phyloP scores from a whole-genome alignment of 2,113 vertebrate genomes.

The Lonchura striata region DNA sequence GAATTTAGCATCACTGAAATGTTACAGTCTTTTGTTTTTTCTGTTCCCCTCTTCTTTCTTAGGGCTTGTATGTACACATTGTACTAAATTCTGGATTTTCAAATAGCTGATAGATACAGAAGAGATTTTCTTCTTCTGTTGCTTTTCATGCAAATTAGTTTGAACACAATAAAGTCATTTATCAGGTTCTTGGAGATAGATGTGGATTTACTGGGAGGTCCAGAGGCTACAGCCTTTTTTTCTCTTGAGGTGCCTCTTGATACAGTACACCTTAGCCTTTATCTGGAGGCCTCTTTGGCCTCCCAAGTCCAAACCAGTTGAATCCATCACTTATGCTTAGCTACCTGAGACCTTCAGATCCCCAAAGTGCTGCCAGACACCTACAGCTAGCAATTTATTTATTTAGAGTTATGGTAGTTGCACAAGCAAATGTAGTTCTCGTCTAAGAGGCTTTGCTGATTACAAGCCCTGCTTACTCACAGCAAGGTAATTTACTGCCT shows the following conservation, averaged over 20 bases:
- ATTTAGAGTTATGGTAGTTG: background rate
- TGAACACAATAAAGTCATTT: background rate
- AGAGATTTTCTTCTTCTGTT: background rate
- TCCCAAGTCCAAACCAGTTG: background rate
- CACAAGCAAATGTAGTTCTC: background rate
- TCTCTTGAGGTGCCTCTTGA: background rate
- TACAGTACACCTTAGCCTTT: background rate
- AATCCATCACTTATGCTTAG: background rate
- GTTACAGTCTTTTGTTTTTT: background rate
- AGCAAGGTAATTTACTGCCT: conserved; percentile 32
- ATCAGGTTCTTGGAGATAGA: background rate
- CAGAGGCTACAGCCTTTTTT: background rate
- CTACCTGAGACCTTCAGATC: background rate
- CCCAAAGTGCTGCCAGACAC: background rate
- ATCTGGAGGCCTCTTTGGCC: background rate
- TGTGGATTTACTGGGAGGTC: background rate
- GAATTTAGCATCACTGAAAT: background rate
- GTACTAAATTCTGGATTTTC: background rate
- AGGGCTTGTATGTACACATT: background rate
- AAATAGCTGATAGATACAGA: background rate
- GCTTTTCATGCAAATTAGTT: background rate
- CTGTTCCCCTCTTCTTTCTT: background rate
- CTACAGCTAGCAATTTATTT: background rate
- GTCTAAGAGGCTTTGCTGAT: background rate
- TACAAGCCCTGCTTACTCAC: background rate